Base-by-base conservation (phyloP, 2,888 invertebrate species). In the Lapara coniferarum region DNA sequence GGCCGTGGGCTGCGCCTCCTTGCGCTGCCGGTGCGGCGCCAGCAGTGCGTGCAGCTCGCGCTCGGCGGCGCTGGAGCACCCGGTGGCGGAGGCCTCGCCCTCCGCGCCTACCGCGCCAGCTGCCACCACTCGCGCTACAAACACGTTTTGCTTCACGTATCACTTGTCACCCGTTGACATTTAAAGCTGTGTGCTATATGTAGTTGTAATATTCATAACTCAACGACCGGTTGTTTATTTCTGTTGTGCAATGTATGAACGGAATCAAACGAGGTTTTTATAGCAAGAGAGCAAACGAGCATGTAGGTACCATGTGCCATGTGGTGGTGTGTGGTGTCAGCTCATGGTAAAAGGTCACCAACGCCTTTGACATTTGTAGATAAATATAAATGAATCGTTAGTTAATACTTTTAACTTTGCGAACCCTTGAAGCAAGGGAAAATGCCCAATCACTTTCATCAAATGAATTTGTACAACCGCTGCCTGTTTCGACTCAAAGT, bases 31-130 rank as follows among this genome's bases (percentile, higher is more conserved):
- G 58, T 80, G 84, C n/a, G 78, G 81, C 2, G 82, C 79, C 69
- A 90, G 78, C 44, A 83, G 71, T 2, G 87, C 90, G 55, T 79
- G 79, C 72, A 92, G 79, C 77, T 90, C 89, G 6, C 89, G 86
- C 74, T 89, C 89, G 0, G 92, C 92, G 10, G 0, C 55, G 19
- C 55, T 55, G 16, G 19, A 10, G 19, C 52, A 2, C 52, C 5
- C 68, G 12, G 70, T 69, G 14, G 66, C 49, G 55, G 63, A 71
- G 55, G 66, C 52, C 37, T 58, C 52, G 57, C 57, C 66, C 49
- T 19, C 66, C 30, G 49, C n/a, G 19, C 63, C 19, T 19, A 19
- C 13, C n/a, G 63, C 19, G 19, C 63, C 19, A 13, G 49, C 13
- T n/a, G 63, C 19, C n/a, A 13, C 49, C 12, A 16, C 46, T 63